Base-by-base conservation (phyloP, 2,113 vertebrate genomes). In the Ranitomeya imitator region DNA sequence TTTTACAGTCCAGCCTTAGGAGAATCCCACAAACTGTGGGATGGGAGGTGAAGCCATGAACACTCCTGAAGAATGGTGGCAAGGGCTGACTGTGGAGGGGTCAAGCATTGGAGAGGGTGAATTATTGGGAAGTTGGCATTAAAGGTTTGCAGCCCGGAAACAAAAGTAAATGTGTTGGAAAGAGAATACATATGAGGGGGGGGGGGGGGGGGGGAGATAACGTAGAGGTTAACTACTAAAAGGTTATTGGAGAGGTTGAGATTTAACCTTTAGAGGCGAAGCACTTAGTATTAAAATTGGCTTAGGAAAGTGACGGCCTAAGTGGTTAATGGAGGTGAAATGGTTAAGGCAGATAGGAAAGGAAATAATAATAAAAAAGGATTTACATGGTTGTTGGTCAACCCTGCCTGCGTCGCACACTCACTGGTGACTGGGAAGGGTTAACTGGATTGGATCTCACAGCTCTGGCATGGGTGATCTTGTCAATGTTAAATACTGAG, bases 401-500 rank as follows among this genome's bases (percentile, higher is more conserved):
- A 31, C 57, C 16, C 7, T 31, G n/a, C 54, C 31, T 61, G 79
- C 19, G 23, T 63, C 26, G 3, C 79, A 19, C 21, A 23, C n/a
- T 15, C 80, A 65, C 13, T 83, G n/a, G n/a, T 18, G 0, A 12
- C 45, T 61, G 57, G 79, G 31, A 71, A 71, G 65, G 82, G 82
- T 84, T 84, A 84, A 71, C 63, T n/a, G 1, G 52, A 57, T 60
- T 26, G 57, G 57, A 61, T 81, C 61, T 59, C 55, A 84, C 82
- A 55, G 82, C 61, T 10, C 9, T 54, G 69, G 45, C 65, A 61
- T 45, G 6, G 31, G 31, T 67, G 45, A 54, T 63, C 61, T 69
- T 69, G 81, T 61, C 81, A 54, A 19, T 83, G 81, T 16, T 18
- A 83, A 65, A 63, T 71, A 71, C 63, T 84, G 51, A 69, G 31